phyloP scores from a whole-genome alignment of 23 tunicate species.

The Halocynthia aurantium region DNA sequence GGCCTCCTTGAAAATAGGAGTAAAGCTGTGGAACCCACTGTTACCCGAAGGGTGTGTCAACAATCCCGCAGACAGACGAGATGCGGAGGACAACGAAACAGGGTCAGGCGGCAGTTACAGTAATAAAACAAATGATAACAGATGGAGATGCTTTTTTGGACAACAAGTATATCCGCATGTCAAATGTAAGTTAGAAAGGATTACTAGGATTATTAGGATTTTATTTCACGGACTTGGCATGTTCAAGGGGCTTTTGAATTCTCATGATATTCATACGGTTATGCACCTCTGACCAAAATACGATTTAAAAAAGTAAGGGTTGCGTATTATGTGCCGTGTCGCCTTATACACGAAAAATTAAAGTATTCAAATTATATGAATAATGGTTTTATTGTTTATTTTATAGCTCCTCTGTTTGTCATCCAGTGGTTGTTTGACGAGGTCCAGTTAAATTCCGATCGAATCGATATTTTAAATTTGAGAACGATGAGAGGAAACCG shows the following conservation, averaged over 20 bases:
- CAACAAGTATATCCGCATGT: constrained; percentile 41
- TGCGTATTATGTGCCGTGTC: no score
- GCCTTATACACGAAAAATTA: not conserved
- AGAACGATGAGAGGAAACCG: not conserved
- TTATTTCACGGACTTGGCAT: no score
- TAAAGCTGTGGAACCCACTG: constrained; percentile 34
- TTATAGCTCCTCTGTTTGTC: constrained; percentile 32
- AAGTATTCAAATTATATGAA: not conserved
- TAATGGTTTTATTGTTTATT: not conserved
- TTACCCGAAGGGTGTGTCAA: constrained; percentile 18
- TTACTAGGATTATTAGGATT: no score
- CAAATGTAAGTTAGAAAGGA: constrained; percentile 16
- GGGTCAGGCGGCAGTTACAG: not conserved
- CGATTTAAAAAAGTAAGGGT: no score
- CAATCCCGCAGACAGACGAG: no score
- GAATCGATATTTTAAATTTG: not conserved
- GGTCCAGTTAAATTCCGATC: constrained; percentile 32
- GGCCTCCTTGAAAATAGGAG: constrained; percentile 27
- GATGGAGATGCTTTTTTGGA: constrained; percentile 63
- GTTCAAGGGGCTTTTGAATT: no score
- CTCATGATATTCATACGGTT: no score
- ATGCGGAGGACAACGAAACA: not conserved
- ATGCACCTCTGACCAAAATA: no score
- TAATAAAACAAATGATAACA: constrained; percentile 14
- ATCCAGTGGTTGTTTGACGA: constrained; percentile 42